Base-by-base conservation (phyloP, 53 echinoderm and acorn worm species). In the Antedon mediterranea region DNA sequence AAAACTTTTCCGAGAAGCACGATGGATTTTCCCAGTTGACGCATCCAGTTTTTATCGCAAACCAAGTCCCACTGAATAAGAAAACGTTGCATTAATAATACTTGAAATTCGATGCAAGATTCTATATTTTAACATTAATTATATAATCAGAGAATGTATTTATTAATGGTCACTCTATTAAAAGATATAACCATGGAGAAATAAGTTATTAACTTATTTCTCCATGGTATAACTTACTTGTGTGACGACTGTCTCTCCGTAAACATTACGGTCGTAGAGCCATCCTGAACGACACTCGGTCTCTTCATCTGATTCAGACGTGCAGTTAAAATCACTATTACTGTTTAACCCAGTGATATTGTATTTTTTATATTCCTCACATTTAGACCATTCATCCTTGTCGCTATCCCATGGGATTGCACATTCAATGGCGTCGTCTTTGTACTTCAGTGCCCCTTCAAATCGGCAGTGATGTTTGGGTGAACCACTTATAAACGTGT, bases 11-110 rank as follows among this genome's bases (percentile, higher is more conserved):
- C 85, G 0, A 71, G 34, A 71, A 79, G 29, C 0, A 85, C 85
- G 28, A 85, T 33, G 18, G 76, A 74, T 34, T 85, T 85, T 15
- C 80, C 80, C n/a, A 85, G 33, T 72, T 85, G 85, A n/a, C 80
- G 74, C 41, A 74, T 33, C 32, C 80, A 75, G 28, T 80, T 75
- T 29, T 72, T 76, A 9, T 75, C 42, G 34, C 85, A 85, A n/a
- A 85, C 85, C 27, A 85, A 43, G 37, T 85, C 43, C 42, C 70
- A 85, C 85, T 85, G 77, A 30, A 31, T 11, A 37, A 37, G 11
- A 6, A 37, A 37, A 37, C 37, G 4, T 37, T n/a, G n/a, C n/a
- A n/a, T n/a, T n/a, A n/a, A n/a, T n/a, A n/a, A n/a, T n/a, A n/a
- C n/a, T n/a, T n/a, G n/a, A n/a, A n/a, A n/a, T n/a, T n/a, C n/a